Evolutionary conservation across 2,888 invertebrate genomes (phyloP).

Genomic region (Temnothorax rugatulus): DNA sequence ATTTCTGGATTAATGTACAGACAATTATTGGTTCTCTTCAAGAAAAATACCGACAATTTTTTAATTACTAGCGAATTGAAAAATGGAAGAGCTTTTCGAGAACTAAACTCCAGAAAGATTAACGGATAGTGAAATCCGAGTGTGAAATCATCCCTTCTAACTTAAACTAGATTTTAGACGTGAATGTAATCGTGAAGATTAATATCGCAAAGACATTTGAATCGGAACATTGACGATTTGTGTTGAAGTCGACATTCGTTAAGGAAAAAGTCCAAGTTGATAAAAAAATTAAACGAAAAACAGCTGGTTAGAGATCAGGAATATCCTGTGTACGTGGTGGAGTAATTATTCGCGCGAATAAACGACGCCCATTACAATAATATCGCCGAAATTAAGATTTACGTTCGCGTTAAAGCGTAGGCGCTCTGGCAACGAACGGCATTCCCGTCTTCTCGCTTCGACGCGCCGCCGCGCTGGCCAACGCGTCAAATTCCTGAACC

Average conservation of each 20-base stretch:
- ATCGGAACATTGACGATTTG: background rate
- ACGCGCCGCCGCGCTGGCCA: slow-evolving; percentile 13
- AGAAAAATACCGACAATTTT: background rate
- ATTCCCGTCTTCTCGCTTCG: slow-evolving; percentile 25
- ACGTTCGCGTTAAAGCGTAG: slow-evolving; percentile 42
- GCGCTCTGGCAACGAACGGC: slow-evolving; percentile 36
- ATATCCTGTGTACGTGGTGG: background rate
- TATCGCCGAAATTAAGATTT: slow-evolving; percentile 34
- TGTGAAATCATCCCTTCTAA: background rate
- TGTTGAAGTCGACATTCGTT: background rate
- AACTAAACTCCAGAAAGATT: too few species aligned
- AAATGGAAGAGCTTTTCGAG: background rate
- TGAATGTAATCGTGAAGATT: background rate
- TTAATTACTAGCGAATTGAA: background rate
- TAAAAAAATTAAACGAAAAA: background rate
- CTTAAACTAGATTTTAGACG: background rate
- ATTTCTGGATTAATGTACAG: background rate
- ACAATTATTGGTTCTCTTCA: background rate
- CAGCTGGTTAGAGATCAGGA: background rate
- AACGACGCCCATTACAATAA: slow-evolving; percentile 21
- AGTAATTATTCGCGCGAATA: slow-evolving; percentile 16
- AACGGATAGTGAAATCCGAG: background rate
- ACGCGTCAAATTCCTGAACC: slow-evolving; percentile 9
- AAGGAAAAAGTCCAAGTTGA: background rate
- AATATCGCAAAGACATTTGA: background rate